Percentiles rank a stretch among this genome's conserved stretches.
phyloP scores from a whole-genome alignment of 2,113 vertebrate species.

The Paraplagusia blochii region DNA sequence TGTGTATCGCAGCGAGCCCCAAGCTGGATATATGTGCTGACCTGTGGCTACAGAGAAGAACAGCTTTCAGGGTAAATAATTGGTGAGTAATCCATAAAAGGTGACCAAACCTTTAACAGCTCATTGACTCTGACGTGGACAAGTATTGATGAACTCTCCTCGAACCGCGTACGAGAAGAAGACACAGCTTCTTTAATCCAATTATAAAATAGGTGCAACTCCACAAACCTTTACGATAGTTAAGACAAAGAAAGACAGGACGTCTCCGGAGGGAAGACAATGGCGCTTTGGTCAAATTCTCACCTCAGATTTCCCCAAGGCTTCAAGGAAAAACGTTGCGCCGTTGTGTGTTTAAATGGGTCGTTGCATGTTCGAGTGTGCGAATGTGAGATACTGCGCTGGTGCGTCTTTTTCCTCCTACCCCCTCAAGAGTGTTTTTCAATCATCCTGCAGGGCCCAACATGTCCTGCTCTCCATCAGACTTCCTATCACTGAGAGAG shows the following conservation, averaged over 20 bases:
- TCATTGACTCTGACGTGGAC: not conserved
- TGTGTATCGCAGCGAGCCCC: not conserved
- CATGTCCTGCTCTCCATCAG: constrained; percentile 31
- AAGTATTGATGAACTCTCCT: not conserved
- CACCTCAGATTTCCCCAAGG: constrained; percentile 7
- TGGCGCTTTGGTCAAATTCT: constrained; percentile 21
- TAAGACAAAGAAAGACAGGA: not conserved
- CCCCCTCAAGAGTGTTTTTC: constrained; percentile 17
- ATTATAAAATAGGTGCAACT: not conserved
- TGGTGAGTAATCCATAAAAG: not conserved
- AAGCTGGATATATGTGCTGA: not conserved
- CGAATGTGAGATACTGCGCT: constrained; percentile 13
- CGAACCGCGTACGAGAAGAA: not conserved
- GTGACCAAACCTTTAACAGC: not conserved
- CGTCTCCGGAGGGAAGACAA: not conserved
- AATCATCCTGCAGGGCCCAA: constrained; percentile 36
- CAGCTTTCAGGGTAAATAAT: not conserved
- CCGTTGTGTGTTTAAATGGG: not conserved
- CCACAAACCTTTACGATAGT: not conserved
- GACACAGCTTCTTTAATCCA: not conserved
- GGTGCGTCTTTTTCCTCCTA: not conserved
- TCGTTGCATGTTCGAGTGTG: no score
- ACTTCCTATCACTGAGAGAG: constrained; percentile 40
- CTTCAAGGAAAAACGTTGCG: constrained; percentile 5
- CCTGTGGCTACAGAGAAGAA: no score